Evolutionary conservation across 2,797 vertebrate genomes (phyloP).

Genomic region (Karalla daura): DNA sequence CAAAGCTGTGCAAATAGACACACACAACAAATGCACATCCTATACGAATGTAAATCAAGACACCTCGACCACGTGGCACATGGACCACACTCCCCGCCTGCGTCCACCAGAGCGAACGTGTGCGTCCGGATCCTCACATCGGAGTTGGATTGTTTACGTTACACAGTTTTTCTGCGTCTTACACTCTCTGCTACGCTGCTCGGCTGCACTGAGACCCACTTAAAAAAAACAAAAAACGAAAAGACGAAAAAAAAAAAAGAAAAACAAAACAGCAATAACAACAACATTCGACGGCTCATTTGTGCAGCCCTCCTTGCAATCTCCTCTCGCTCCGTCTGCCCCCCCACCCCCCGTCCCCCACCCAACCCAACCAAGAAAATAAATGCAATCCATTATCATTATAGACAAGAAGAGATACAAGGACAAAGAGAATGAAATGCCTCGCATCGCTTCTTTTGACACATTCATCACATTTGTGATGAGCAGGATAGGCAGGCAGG

Average conservation of each 20-base stretch:
- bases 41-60: slow-evolving; percentile 40
- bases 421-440: slow-evolving; percentile 58
- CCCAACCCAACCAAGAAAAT: slow-evolving; percentile 49
- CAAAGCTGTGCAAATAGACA: slow-evolving; percentile 69
- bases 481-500: slow-evolving; percentile 43
- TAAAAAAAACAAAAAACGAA: background rate
- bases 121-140: slow-evolving; percentile 17
- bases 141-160: slow-evolving; percentile 18
- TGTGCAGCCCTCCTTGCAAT: slow-evolving; percentile 25
- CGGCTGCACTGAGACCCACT: slow-evolving; percentile 36
- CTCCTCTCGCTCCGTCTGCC: slow-evolving; percentile 6
- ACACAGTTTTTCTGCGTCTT: slow-evolving; percentile 22
- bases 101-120: slow-evolving; percentile 4
- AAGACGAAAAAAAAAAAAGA: too few species aligned
- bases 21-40: slow-evolving; percentile 13
- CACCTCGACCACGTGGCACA: slow-evolving; percentile 28
- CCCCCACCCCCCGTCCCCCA: slow-evolving; percentile 35
- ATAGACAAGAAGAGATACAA: slow-evolving; percentile 62
- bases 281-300: slow-evolving; percentile 22
- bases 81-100: too few species aligned
- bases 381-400: slow-evolving; percentile 62
- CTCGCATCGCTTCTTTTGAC: slow-evolving; percentile 60
- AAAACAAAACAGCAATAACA: slow-evolving; percentile 2
- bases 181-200: slow-evolving; percentile 14
- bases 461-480: slow-evolving; percentile 64